Base-by-base conservation (phyloP, 2,113 vertebrate species). In the Pithys albifrons region DNA sequence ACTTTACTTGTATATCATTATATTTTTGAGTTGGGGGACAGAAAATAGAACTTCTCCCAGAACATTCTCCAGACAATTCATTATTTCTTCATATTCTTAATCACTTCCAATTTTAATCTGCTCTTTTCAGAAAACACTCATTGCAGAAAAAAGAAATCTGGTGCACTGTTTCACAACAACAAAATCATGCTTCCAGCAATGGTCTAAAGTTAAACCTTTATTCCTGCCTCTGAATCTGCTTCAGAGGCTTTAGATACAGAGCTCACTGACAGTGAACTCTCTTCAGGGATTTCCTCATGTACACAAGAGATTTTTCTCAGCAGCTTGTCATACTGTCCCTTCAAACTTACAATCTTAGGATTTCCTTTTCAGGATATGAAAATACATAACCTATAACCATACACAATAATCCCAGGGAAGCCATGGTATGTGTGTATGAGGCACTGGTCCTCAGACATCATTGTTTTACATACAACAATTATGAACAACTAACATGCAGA, bases 341-440 rank as follows among this genome's bases (percentile, higher is more conserved):
- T 67, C 12, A 1, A 91, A 88, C 27, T 41, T 55, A 45, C 2
- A 0, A 37, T 83, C 29, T 69, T n/a, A 71, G 0, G 0, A 27
- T 20, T 69, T 82, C 48, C 20, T 81, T 91, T 88, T 48, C 35
- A 75, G 80, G 59, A 64, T 39, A 6, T 6, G 19, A 37, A 29
- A 57, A 81, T 22, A 62, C 9, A n/a, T 8, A 82, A 35, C n/a
- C 57, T 51, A 22, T 9, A 81, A 59, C 33, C 1, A 1, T 9
- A n/a, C 9, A 23, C 18, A 84, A 54, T 22, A 69, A 76, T 45
- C 39, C 15, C 49, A 80, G 10, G 10, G 20, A 94, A 85, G 45
- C 33, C 4, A n/a, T 8, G 1, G 15, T 55, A 33, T 19, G 25
- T 28, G 14, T 18, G 19, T 14, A 19, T 17, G 43, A 71, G 48